A percentile compares a stretch with the other conserved stretches of the same genome.
These are phyloP conservation scores for Cyclophora albipunctata DNA, from an alignment of 2,888 invertebrate species.

Conservation along the genomic window DNA sequence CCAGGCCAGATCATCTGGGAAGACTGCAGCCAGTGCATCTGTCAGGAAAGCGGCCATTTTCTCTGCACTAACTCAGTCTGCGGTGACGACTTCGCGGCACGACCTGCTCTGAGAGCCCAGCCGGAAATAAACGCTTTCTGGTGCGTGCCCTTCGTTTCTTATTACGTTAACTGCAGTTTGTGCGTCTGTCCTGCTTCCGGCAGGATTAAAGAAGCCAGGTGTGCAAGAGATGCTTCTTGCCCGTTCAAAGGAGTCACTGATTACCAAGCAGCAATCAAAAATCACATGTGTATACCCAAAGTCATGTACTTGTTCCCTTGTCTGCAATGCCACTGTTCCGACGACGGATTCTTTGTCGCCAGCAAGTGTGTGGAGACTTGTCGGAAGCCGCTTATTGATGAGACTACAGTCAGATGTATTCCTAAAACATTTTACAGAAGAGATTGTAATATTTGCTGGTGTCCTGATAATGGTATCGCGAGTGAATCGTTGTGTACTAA, in stretches of 20 bases:
- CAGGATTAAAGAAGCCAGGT: constrained; percentile 43
- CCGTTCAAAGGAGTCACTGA: constrained; percentile 21
- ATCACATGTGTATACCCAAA: constrained; percentile 50
- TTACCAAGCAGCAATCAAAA: constrained; percentile 24
- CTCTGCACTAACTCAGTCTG: constrained; percentile 43
- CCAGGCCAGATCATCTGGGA: constrained; percentile 50
- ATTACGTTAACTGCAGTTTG: constrained; percentile 54
- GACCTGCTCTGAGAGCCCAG: constrained; percentile 1
- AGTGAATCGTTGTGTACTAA: constrained; percentile 39
- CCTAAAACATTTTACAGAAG: constrained; percentile 45
- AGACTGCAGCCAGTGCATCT: constrained; percentile 55
- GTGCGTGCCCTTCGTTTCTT: constrained; percentile 53
- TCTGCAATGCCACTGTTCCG: constrained; percentile 52
- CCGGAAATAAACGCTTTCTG: constrained; percentile 16
- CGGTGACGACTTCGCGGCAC: constrained; percentile 18
- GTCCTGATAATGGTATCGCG: constrained; percentile 39
- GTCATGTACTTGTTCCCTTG: constrained; percentile 59
- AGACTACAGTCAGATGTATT: constrained; percentile 32
- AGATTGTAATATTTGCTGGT: constrained; percentile 51
- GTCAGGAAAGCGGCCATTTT: constrained; percentile 45
- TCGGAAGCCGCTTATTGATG: constrained; percentile 14
- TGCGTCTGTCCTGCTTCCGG: constrained; percentile 60
- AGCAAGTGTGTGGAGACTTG: constrained; percentile 55
- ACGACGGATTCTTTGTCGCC: constrained; percentile 41
- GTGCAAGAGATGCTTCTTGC: constrained; percentile 51